Conservation (phyloP, 30 jellyfish, hydroid and myxozoan genomes). For the Phacellophora camtschatica region DNA sequence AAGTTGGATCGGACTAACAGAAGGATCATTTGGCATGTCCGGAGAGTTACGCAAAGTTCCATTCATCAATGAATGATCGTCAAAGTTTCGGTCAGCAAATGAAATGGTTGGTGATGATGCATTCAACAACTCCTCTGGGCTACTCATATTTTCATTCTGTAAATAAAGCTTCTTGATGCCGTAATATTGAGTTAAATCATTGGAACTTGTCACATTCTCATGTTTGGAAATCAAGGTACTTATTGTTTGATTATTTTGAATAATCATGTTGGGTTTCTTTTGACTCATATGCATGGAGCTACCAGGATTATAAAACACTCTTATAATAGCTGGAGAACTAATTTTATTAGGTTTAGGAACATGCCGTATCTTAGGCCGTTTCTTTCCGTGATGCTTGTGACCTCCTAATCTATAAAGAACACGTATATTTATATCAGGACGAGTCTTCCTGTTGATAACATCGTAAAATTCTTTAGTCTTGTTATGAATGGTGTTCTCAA, state of each 20-base stretch:
- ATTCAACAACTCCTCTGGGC: too few species aligned
- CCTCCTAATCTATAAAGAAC: constrained; percentile 31
- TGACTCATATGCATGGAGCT: background rate
- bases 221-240: background rate
- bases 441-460: background rate
- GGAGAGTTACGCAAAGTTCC: too few species aligned
- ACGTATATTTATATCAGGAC: constrained; percentile 35
- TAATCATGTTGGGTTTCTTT: background rate
- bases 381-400: constrained; percentile 1
- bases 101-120: too few species aligned
- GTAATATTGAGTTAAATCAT: constrained; percentile 18
- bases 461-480: constrained; percentile 32
- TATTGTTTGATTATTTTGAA: background rate
- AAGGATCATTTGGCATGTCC: background rate
- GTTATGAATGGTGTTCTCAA: background rate
- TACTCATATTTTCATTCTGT: background rate
- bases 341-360: background rate
- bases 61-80: too few species aligned
- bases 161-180: constrained; percentile 33
- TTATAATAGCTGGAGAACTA: background rate
- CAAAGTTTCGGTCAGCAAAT: too few species aligned
- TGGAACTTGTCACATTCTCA: background rate
- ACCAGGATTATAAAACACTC: background rate
- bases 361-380: background rate
- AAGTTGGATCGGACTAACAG: too few species aligned